Evolutionary conservation across 2,888 invertebrate species (phyloP), one percentile per base, ranked within the genome.

Genomic region (Smittia aterrima): DNA sequence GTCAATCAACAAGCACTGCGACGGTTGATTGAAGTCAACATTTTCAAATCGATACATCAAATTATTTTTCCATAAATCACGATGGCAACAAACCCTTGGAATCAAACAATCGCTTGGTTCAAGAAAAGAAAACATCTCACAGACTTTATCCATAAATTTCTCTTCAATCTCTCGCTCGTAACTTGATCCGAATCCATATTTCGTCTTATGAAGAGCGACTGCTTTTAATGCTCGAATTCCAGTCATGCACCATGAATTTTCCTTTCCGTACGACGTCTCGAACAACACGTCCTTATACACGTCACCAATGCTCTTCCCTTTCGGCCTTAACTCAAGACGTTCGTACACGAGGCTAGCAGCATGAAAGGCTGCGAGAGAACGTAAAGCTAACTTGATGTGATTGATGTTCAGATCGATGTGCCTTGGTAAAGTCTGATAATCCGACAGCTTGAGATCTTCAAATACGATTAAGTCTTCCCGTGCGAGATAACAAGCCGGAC

Each of bases 1-100:
- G 75, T 83, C 83, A 0, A 83, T 80, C n/a, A 83, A 77, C 0
- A 81, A 74, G n/a, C 80, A 80, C 1, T 79, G 74, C 1, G 75
- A 25, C 9, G 76, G 75, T 0, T 78, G 76, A 0, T 74, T 72
- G 0, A 77, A 75, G 6, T 77, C 76, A 54, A 78, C 78, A n/a
- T 71, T 76, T 16, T 79, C 78, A 25, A 81, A 72, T 20, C 67
- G 76, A 32, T 77, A 75, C 3, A 80, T 77, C 38, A 83, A 75
- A 25, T 80, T 78, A 1, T 79, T 76, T 0, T 71, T 73, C n/a
- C 82, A 78, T 32, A 79, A 79, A 2, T 77, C 75, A 75, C 78
- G 79, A 67, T 78, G 75, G 22, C 84, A 84, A 0, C 86, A 76
- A 0, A 85, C 85, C 77, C 85, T 85, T 7, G 58, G 54, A 16